Evolutionary conservation across 2,113 vertebrate species (phyloP).

Genomic region (Apodemus sylvaticus): DNA sequence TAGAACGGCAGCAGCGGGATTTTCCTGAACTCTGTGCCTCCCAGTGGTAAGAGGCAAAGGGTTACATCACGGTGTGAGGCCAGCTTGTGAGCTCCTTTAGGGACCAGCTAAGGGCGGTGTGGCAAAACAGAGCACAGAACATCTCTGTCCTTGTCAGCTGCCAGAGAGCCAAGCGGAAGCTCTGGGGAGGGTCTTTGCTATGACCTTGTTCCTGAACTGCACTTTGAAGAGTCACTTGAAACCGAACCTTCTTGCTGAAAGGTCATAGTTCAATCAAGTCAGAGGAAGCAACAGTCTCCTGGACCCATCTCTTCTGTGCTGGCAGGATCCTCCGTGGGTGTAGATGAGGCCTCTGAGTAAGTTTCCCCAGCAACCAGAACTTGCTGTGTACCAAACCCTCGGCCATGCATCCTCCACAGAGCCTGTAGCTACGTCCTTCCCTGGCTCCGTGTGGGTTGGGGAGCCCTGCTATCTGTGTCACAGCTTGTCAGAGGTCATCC

Average conservation of each 20-base stretch:
- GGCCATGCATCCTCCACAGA: accelerated
- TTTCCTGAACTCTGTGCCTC: accelerated
- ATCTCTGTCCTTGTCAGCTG: neutral
- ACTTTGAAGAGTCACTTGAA: neutral
- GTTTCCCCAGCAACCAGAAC: neutral
- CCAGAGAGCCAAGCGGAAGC: neutral
- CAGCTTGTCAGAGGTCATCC: accelerated
- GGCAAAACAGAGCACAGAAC: neutral
- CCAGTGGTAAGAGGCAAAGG: accelerated
- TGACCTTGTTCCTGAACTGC: neutral
- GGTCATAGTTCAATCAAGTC: neutral
- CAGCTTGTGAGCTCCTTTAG: accelerated
- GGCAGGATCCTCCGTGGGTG: neutral
- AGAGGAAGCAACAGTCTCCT: neutral
- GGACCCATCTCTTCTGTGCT: accelerated
- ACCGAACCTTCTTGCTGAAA: accelerated
- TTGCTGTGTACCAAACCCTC: neutral
- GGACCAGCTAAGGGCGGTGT: neutral
- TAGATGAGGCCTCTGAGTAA: neutral
- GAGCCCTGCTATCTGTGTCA: neutral
- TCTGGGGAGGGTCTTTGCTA: neutral
- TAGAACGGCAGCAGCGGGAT: accelerated
- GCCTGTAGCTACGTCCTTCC: neutral
- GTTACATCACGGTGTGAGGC: accelerated
- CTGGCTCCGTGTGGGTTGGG: neutral